Evolutionary conservation across 2,888 invertebrate genomes (phyloP).

Genomic region (Noctua fimbriata): DNA sequence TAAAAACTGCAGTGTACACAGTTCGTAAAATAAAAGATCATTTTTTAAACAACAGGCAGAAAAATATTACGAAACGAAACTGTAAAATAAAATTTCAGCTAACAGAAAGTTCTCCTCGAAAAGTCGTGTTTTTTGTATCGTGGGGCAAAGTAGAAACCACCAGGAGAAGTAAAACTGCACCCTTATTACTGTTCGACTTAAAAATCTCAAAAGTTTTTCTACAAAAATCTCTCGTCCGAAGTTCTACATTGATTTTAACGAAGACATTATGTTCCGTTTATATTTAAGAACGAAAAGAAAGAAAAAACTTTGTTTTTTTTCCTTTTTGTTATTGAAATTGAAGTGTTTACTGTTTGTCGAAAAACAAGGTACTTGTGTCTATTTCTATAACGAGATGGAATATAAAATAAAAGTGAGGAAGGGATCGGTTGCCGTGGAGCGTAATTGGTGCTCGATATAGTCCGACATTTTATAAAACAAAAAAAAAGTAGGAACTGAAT

Average conservation of each 20-base stretch:
- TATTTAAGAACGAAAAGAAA: not conserved
- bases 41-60: slow-evolving; percentile 5
- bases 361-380: slow-evolving; percentile 46
- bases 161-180: slow-evolving; percentile 29
- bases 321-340: slow-evolving; percentile 42
- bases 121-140: slow-evolving; percentile 32
- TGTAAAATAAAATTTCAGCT: slow-evolving; percentile 21
- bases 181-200: slow-evolving; percentile 37
- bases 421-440: slow-evolving; percentile 18
- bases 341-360: slow-evolving; percentile 58
- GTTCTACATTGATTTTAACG: slow-evolving; percentile 32
- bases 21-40: not conserved
- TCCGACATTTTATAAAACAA: slow-evolving; percentile 24
- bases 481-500: slow-evolving; percentile 39
- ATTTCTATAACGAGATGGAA: slow-evolving; percentile 48
- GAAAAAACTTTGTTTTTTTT: slow-evolving; percentile 9
- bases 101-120: slow-evolving; percentile 22
- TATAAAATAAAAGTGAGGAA: slow-evolving; percentile 29
- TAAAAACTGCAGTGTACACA: not conserved
- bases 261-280: slow-evolving; percentile 31
- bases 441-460: slow-evolving; percentile 51
- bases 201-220: slow-evolving; percentile 27
- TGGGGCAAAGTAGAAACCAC: not conserved
- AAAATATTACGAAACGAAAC: slow-evolving; percentile 17
- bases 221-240: slow-evolving; percentile 20